Base-by-base conservation (phyloP, 30 jellyfish, hydroid and myxozoan species). In the Aurelia aurita region DNA sequence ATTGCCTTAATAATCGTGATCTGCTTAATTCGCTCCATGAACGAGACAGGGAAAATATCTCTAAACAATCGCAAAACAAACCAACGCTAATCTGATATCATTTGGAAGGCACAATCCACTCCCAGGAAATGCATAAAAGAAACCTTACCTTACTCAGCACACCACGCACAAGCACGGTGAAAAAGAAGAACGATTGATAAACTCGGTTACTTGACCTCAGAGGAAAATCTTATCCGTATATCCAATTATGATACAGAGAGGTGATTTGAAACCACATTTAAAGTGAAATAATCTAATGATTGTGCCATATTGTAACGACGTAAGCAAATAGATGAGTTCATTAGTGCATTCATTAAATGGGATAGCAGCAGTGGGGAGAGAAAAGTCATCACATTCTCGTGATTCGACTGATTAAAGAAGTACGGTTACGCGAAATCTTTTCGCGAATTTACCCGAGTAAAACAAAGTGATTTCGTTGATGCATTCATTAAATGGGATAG, bases 161-260 rank as follows among this genome's bases (percentile, higher is more conserved):
- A 55, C 67, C 67, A 55, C 67, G 67, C 67, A 55, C 82, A 70
- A 35, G 57, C 51, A 70, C 8, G 66, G 66, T 23, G 21, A 18
- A 21, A 53, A 72, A 74, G 21, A 3, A 20, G 66, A 74, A 55
- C 67, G 67, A 74, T 61, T 35, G 79, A 46, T 62, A 31, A 51
- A 57, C 35, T 31, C 57, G 19, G 74, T 10, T 61, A 45, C 46
- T 78, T 78, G 89, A 78, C 89, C 80, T 31, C 69, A 78, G 80
- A 29, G 28, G 34, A 63, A 22, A 79, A 78, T 57, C 46, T 49
- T 78, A 68, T 61, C 72, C 66, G 63, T 44, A 62, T 74, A 78
- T 78, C 80, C 80, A 59, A 62, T 78, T 78, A 78, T 59, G 80
- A 34, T 7, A 63, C 65, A 47, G 72, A 78, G 67, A 78, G 60